A percentile compares a stretch with the other conserved stretches of the same genome.
These are phyloP conservation scores for Desmodus rotundus DNA, from an alignment of 2,113 vertebrate species.

Conservation along the genomic window DNA sequence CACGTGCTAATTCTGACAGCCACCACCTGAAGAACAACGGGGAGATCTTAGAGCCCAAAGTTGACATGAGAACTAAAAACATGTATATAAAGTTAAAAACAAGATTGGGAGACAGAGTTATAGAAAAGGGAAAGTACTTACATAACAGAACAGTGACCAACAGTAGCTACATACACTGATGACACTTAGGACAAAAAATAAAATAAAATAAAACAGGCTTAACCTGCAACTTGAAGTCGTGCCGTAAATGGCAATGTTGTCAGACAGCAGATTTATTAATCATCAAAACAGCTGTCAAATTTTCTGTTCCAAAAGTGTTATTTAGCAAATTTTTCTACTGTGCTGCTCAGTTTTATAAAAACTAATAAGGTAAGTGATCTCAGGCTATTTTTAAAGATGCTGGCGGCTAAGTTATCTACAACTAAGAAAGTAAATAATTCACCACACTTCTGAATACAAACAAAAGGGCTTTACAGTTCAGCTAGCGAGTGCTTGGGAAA, in stretches of 20 bases:
- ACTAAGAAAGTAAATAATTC: conserved; percentile 38
- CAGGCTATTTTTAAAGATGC: not conserved
- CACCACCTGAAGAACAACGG: not conserved
- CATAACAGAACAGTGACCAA: not conserved
- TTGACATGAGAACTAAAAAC: not conserved
- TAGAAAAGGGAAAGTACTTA: not conserved
- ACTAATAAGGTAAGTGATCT: not conserved
- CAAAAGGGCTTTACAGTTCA: not conserved
- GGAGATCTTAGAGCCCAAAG: not conserved
- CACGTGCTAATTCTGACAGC: not conserved
- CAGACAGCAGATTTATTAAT: conserved; percentile 20
- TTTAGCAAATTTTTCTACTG: conserved; percentile 12
- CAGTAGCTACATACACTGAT: not conserved
- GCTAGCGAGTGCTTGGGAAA: not conserved
- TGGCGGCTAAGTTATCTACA: not conserved
- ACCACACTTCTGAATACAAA: conserved; percentile 29
- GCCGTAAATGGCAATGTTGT: not conserved
- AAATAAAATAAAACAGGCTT: conserved; percentile 8
- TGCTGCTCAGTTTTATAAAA: not conserved
- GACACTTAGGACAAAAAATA: not conserved
- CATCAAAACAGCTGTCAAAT: conserved; percentile 25
- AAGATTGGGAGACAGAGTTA: not conserved
- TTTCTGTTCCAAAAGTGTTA: conserved; percentile 19
- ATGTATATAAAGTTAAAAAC: not conserved
- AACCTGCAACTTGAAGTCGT: not conserved